Evolutionary conservation across 2,888 invertebrate genomes (phyloP), one percentile per base, ranked within the genome.

Genomic region (Stramonita haemastoma): DNA sequence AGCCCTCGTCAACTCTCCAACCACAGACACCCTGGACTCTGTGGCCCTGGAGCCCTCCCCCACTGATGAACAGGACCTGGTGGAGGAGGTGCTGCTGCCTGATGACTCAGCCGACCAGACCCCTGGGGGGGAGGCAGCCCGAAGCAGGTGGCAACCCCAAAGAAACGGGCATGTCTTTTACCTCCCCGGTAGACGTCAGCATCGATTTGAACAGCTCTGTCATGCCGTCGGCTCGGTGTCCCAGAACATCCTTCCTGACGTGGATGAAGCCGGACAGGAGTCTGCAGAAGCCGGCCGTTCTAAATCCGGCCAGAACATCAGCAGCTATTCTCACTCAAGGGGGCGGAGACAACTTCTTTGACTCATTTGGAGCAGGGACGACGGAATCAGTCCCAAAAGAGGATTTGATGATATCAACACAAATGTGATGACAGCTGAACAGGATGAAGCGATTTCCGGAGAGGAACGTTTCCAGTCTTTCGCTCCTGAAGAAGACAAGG

Each of bases 11-110:
- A 94, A 94, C 84, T 95, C 95, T 19, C 93, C 94, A 19, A 95
- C 95, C 0, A 94, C 94, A 73, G 95, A 94, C 87, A 95, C 95
- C 19, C 90, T 95, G 46, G 95, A 95, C 89, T 95, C 95, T 87
- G 95, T 95, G 15, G 92, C 92, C 57, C 90, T 95, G 22, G 95
- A 94, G 84, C 92, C 94, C 17, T 92, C 93, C 29, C 89, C 91
- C 46, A 93, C 93, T 29, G 93, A 93, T 56, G 91, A 91, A 46
- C 81, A 87, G n/a, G 90, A 89, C 56, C 89, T 88, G 56, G 90
- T 83, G 60, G 70, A 57, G 29, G 70, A 87, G 4, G 85, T 70
- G 1, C 13, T 83, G 36, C 32, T 83, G 34, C 29, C 66, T 15
- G 22, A 26, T 36, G 81, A 83, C 26, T 19, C 22, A 26, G 13